Conservation (phyloP, 2,113 vertebrate species). For the Sporophila hypoxantha region DNA sequence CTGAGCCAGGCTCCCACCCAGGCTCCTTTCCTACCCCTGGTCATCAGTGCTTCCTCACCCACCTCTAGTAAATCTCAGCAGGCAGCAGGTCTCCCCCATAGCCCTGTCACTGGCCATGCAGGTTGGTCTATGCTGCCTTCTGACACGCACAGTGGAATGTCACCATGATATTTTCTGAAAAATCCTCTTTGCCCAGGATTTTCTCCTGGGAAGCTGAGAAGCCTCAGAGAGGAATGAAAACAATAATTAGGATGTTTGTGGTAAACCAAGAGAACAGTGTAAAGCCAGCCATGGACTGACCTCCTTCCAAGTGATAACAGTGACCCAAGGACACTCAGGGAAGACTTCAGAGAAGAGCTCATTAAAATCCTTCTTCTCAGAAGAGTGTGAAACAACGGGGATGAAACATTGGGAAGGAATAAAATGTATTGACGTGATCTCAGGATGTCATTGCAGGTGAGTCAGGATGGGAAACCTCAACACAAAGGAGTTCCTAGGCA, state of each 20-base stretch:
- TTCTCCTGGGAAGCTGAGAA: too few relatives aligned
- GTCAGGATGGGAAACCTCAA: background rate
- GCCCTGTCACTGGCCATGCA: background rate
- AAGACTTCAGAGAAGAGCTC: background rate
- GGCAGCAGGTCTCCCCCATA: background rate
- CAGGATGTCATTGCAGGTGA: background rate
- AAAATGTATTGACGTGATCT: background rate
- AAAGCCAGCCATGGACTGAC: background rate
- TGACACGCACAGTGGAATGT: background rate
- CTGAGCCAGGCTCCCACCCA: background rate
- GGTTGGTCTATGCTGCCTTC: background rate
- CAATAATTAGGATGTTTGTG: too few relatives aligned
- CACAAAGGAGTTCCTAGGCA: background rate
- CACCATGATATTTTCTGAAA: too few relatives aligned
- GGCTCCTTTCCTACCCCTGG: fast-evolving
- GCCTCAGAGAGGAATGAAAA: too few relatives aligned
- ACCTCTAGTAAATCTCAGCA: background rate
- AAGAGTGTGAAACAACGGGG: background rate
- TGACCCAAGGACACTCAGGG: background rate
- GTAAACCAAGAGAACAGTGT: background rate
- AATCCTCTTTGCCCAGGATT: too few relatives aligned
- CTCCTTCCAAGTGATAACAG: background rate
- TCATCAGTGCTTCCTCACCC: background rate
- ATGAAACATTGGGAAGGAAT: background rate
- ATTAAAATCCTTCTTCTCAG: background rate